Conservation (phyloP, 2,113 vertebrate genomes). For the Mormyrus lacerda region DNA sequence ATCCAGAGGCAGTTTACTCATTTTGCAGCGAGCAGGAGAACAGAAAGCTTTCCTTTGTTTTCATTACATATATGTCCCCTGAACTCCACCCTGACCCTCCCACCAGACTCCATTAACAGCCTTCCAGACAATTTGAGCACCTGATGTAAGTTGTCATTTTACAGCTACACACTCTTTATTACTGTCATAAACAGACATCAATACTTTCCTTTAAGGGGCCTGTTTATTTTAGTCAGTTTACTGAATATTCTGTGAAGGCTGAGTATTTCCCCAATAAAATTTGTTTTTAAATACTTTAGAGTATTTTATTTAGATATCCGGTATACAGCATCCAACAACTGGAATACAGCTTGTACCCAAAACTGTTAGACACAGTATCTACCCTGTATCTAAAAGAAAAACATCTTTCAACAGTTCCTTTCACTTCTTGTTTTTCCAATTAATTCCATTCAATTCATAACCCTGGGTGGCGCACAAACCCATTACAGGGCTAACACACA, state of each 20-base stretch:
- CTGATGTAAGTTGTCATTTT: conserved; percentile 63
- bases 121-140: conserved; percentile 45
- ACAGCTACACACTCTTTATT: conserved; percentile 55
- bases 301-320: not conserved
- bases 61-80: not conserved
- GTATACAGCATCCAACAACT: not conserved
- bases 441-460: too few species aligned
- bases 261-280: not conserved
- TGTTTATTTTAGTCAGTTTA: conserved; percentile 48
- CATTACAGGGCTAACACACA: too few species aligned
- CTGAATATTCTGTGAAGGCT: not conserved
- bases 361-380: not conserved
- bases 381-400: not conserved
- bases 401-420: not conserved
- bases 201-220: conserved; percentile 66
- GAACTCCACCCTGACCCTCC: not conserved
- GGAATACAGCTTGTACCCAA: not conserved
- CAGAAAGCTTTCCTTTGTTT: not conserved
- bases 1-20: not conserved
- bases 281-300: not conserved
- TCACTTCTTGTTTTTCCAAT: not conserved
- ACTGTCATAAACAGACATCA: conserved; percentile 74
- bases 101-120: conserved; percentile 24
- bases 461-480: too few species aligned
- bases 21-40: not conserved